Evolutionary conservation across 2,113 vertebrate genomes (phyloP).

Genomic region (Perca fluviatilis): DNA sequence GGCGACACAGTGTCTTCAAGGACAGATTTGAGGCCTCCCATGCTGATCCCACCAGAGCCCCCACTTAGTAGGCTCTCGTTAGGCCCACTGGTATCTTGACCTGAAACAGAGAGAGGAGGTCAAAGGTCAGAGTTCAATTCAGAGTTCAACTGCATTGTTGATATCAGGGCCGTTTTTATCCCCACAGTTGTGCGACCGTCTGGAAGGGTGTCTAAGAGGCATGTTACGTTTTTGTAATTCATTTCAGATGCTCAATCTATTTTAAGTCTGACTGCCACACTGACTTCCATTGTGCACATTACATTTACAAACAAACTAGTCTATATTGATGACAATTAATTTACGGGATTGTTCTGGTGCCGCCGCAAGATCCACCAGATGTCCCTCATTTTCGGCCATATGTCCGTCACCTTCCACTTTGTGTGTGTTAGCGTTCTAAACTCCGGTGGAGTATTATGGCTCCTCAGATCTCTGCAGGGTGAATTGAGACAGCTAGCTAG

Average conservation of each 20-base stretch:
- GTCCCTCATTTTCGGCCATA: too few species aligned
- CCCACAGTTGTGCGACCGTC: background rate
- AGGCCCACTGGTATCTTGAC: conserved; percentile 33
- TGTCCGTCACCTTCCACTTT: too few species aligned
- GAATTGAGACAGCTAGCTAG: too few species aligned
- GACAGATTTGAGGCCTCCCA: conserved; percentile 62
- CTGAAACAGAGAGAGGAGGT: conserved; percentile 31
- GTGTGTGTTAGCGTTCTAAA: too few species aligned
- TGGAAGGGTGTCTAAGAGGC: background rate
- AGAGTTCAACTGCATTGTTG: background rate
- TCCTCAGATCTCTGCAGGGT: too few species aligned
- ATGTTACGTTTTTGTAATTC: background rate
- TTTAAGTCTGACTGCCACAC: background rate
- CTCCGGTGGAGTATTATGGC: too few species aligned
- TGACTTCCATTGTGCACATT: background rate
- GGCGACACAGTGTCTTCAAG: conserved; percentile 70
- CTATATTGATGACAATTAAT: too few species aligned
- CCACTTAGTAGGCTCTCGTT: background rate
- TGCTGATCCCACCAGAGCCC: background rate
- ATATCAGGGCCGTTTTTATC: background rate
- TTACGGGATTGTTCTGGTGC: too few species aligned
- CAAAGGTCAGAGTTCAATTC: background rate
- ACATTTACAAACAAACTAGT: background rate
- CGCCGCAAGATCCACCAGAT: too few species aligned
- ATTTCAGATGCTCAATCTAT: background rate